These are phyloP conservation scores for Cephonodes hylas DNA, from an alignment of 2,888 invertebrate species.

Conservation along the genomic window DNA sequence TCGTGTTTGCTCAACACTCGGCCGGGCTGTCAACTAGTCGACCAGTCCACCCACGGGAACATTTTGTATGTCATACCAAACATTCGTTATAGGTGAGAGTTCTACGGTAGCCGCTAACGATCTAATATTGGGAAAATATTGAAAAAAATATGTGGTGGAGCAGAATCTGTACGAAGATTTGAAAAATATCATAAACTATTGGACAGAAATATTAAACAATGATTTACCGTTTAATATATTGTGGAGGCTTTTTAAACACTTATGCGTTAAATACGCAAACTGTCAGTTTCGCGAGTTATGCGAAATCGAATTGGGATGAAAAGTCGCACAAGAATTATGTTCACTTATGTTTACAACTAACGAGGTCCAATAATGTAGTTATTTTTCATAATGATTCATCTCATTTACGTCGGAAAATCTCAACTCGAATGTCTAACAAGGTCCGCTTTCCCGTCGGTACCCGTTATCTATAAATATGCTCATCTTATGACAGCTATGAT, in stretches of 20 bases:
- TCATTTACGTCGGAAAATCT: background rate
- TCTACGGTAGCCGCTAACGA: slow-evolving; percentile 31
- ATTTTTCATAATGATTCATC: background rate
- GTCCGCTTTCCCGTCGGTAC: slow-evolving; percentile 35
- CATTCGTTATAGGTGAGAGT: slow-evolving; percentile 49
- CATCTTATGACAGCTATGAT: slow-evolving; percentile 70
- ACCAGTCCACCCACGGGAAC: slow-evolving; percentile 73
- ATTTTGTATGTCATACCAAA: slow-evolving; percentile 60
- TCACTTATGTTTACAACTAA: no score
- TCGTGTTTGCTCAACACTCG: slow-evolving; percentile 59
- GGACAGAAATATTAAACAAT: background rate
- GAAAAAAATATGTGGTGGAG: background rate
- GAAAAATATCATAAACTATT: background rate
- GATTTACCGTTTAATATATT: no score
- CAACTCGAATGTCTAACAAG: background rate
- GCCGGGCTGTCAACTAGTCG: slow-evolving; percentile 66
- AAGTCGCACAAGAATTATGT: no score
- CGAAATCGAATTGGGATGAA: no score
- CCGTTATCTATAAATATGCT: slow-evolving; percentile 59
- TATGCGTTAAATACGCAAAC: no score
- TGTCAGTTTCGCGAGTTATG: no score
- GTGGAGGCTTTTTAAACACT: no score
- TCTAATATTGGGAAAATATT: background rate
- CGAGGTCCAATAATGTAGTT: no score
- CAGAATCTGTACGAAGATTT: background rate